Evolutionary conservation across 30 jellyfish, hydroid and myxozoan species (phyloP), one percentile per base, ranked within the genome.

Genomic region (Pseudorhiza aurosa): DNA sequence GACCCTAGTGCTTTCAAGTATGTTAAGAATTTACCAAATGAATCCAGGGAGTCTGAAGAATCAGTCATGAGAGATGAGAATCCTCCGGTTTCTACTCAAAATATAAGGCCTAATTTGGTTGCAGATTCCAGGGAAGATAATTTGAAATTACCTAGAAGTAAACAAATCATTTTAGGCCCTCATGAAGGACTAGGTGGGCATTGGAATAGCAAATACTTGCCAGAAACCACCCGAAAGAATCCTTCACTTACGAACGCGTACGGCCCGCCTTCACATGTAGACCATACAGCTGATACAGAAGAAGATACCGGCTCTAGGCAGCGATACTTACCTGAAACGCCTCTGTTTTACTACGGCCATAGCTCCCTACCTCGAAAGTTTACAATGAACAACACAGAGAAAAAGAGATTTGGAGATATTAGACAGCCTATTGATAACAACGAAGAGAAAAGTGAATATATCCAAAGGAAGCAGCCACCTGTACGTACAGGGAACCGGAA

Each of bases 301-400:
- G 72, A 32, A 12, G 85, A 31, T 0, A 46, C 69, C 4, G 53
- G 49, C 28, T 19, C 77, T 39, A 70, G 65, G 63, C 91, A 80
- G 30, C 77, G 91, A 33, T 65, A 62, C 32, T 56, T 80, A 65
- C 91, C 79, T 2, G 71, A 69, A 4, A 15, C 77, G 17, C 83
- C 71, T 42, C 31, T 80, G 57, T 80, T 80, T 65, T 80, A 45
- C 49, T 80, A 80, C 27, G 91, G 91, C 9, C 91, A 80, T 37
- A 64, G 84, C 32, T 80, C 91, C 30, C 51, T 80, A 15, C 91
- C 91, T 12, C 68, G 91, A 25, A 80, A 80, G 55, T 80, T 80
- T 51, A 80, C 84, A 18, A 68, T 65, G 37, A 50, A 80, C 55
- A 46, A 65, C 42, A 24, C 39, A 22, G 55, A 63, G 18, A 77